Evolutionary conservation across 2,797 vertebrate genomes (phyloP).

Genomic region (Choloepus didactylus): DNA sequence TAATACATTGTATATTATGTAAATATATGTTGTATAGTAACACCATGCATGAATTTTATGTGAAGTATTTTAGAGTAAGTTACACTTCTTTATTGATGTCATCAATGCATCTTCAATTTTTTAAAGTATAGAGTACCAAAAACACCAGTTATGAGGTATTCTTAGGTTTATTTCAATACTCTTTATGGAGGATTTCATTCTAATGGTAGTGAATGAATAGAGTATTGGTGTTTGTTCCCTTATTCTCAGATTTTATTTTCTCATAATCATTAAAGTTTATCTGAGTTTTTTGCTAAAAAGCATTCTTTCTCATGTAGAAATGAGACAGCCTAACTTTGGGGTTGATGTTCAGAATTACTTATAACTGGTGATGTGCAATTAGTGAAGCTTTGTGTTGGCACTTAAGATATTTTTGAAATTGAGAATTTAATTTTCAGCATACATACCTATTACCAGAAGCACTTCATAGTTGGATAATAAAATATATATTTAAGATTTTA

Average conservation of each 20-base stretch:
- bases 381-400: background rate
- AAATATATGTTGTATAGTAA: too few species aligned
- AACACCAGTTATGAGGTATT: background rate
- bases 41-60: background rate
- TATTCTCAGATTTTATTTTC: background rate
- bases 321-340: background rate
- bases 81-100: background rate
- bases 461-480: background rate
- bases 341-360: background rate
- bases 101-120: background rate
- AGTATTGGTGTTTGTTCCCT: background rate
- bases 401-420: background rate
- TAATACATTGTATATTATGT: background rate
- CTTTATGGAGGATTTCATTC: background rate
- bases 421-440: background rate
- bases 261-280: background rate
- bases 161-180: background rate
- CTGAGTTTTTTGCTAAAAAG: background rate
- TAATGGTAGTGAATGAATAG: background rate
- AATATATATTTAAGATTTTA: background rate
- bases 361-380: background rate
- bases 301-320: background rate
- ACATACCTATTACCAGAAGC: background rate
- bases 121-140: background rate
- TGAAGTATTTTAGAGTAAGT: background rate